Evolutionary conservation across 2,888 invertebrate genomes (phyloP), one percentile per base, ranked within the genome.

Genomic region (Limnephilus marmoratus): DNA sequence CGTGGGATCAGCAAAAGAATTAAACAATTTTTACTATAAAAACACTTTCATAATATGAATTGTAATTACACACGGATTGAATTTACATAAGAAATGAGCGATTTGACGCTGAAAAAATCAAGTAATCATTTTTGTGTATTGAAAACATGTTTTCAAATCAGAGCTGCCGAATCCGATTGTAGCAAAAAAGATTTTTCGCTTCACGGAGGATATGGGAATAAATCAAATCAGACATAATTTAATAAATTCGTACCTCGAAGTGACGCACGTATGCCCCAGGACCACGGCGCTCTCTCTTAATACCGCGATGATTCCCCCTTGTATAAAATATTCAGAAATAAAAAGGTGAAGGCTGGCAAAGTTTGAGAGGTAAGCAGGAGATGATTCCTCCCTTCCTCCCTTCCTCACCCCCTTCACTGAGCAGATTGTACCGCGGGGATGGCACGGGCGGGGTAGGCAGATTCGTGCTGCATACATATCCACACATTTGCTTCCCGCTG

Each of bases 251-350:
- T 45, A 45, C 86, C 86, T 49, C 49, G 83, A 86, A 49, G 86
- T 86, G 86, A 86, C 86, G 86, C 86, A 45, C 86, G 86, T n/a
- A 29, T 86, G 41, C 45, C 86, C n/a, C 15, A 49, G n/a, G n/a
- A 49, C 68, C 24, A 24, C 24, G n/a, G 68, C 86, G 86, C 41
- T n/a, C 45, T 45, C 86, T 49, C n/a, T 86, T 86, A 86, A 86
- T 86, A 86, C 86, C 45, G 49, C 45, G 86, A 86, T 29, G 45
- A 83, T 83, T 37, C 29, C 24, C 86, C 86, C 86, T 13, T 45
- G 86, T 49, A 86, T 86, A n/a, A 86, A 86, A 86, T 86, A 86
- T 86, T 86, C 86, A 86, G 49, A 86, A 86, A 86, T 86, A 86
- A 86, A 85, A 86, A 45, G 86, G 86, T 41, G 45, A 86, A 86